A percentile compares a stretch with the other conserved stretches of the same genome.
Conservation (phyloP, 2,797 vertebrate genomes). For the Phoxinus dragarum region DNA sequence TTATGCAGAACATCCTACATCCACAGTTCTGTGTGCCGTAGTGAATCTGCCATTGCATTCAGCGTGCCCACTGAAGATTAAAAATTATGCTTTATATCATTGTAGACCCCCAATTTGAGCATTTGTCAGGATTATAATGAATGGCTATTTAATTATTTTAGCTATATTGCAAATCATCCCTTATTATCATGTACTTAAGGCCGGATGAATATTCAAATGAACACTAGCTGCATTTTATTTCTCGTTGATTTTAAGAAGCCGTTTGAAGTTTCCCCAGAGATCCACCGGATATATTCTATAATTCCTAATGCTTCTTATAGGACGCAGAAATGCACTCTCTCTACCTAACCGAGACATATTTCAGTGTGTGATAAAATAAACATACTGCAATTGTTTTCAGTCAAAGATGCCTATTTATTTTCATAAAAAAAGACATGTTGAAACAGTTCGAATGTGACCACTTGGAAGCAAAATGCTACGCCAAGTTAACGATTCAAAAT, state of each 20-base stretch:
- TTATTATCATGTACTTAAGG: conserved; percentile 51
- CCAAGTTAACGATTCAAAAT: conserved; percentile 82
- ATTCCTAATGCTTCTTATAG: conserved; percentile 4
- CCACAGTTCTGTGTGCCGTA: not conserved
- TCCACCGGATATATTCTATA: conserved; percentile 22
- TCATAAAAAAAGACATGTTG: conserved; percentile 78
- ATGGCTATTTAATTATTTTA: not conserved
- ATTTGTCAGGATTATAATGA: not conserved
- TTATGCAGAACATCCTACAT: not conserved
- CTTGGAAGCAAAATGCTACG: conserved; percentile 81
- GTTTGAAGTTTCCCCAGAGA: conserved; percentile 60
- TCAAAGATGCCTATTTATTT: conserved; percentile 85
- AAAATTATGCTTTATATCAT: not conserved
- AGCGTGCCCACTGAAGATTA: not conserved
- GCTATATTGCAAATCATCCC: not conserved
- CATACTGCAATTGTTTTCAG: conserved; percentile 67
- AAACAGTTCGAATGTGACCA: conserved; percentile 82
- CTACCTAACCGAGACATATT: not conserved
- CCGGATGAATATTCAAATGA: conserved; percentile 20
- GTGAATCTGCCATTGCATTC: not conserved
- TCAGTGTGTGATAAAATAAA: not conserved
- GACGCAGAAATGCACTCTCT: not conserved
- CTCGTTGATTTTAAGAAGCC: conserved; percentile 54
- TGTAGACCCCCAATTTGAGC: not conserved
- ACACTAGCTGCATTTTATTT: conserved; percentile 55